Evolutionary conservation across 1,140 invertebrate species (phyloP), one percentile per base, ranked within the genome.

Genomic region (Eriosoma lanigerum): DNA sequence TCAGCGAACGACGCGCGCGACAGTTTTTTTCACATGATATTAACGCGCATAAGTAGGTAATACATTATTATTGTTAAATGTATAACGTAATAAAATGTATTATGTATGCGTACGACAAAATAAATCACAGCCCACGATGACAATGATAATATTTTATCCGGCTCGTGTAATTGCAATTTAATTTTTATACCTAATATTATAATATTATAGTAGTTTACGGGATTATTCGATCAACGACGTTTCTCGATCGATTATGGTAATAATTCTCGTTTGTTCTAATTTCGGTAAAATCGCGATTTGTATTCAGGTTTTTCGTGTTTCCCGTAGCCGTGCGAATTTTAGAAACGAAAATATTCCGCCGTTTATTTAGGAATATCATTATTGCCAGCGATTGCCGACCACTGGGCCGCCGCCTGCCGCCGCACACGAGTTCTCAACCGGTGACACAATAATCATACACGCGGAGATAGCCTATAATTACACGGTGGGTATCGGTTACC

Each of bases 401-500:
- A 78, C 75, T 78, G 54, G 44, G 44, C 56, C 44, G 46, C 56
- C 50, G 50, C 62, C 32, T n/a, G 21, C 50, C 24, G 48, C 38
- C 29, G 54, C 56, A 46, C 56, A 62, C 54, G 75, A 62, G 75
- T 60, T 58, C 38, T 62, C 44, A 78, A 78, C 75, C 75, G 75
- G 75, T 78, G 75, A 78, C 75, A 78, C 75, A 78, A 78, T 78
- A 78, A 78, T 78, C 75, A 78, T 78, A 78, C 24, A 78, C 32
- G 60, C 66, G 48, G 32, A 62, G n/a, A 78, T 46, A 62, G 73
- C 75, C 54, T 62, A 56, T 78, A 78, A 78, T 78, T 78, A 78
- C 75, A 78, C 75, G 75, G 75, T 78, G 75, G 72, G 75, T 78
- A 78, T 78, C 75, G 75, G 75, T 78, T 78, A 78, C 75, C 75